Conservation (phyloP, 2,797 vertebrate species). For the Micropoecilia bifurca region DNA sequence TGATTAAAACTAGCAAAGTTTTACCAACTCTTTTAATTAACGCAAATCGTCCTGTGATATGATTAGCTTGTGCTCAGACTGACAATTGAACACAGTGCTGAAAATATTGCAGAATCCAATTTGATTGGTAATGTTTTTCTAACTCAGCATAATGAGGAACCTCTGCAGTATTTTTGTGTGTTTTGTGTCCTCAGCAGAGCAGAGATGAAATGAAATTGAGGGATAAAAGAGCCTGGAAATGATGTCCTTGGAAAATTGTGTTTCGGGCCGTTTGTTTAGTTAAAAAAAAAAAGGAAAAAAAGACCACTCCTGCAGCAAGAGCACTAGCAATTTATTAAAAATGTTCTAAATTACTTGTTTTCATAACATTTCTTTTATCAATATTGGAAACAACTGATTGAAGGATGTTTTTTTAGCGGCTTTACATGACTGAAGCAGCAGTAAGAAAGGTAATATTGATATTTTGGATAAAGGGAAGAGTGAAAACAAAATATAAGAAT, state of each 20-base stretch:
- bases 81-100: not conserved
- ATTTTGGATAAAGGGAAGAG: not conserved
- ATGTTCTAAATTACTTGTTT: slow-evolving; percentile 8
- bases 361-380: not conserved
- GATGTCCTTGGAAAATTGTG: slow-evolving; percentile 9
- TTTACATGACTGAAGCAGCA: not conserved
- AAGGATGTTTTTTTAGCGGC: not conserved
- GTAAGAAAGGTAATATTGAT: not conserved
- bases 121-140: not conserved
- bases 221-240: slow-evolving; percentile 4
- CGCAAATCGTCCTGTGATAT: not conserved
- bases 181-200: slow-evolving; percentile 3
- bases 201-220: slow-evolving; percentile 26
- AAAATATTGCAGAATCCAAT: slow-evolving; percentile 1
- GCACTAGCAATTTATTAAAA: not conserved
- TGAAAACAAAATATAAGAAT: not conserved
- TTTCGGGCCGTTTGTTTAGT: slow-evolving; percentile 3
- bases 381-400: not conserved
- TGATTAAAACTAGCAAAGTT: not conserved
- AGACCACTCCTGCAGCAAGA: not conserved
- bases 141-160: slow-evolving; percentile 14
- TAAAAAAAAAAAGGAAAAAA: not conserved
- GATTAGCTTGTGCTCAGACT: not conserved
- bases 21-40: not conserved
- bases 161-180: not conserved